These are phyloP conservation scores for Arizona elegans DNA, from an alignment of 2,113 vertebrate genomes.

Conservation along the genomic window DNA sequence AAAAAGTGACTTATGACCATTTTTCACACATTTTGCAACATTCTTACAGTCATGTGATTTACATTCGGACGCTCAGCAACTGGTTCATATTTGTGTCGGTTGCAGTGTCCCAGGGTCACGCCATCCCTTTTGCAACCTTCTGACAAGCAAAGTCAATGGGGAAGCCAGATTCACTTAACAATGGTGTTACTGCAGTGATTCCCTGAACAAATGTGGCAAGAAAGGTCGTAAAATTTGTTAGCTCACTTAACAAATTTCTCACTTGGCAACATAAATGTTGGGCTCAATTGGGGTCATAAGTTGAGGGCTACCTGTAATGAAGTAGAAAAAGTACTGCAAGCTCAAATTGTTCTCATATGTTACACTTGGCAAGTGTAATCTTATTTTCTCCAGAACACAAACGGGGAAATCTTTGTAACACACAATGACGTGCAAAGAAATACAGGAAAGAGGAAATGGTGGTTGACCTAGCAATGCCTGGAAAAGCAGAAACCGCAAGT, in stretches of 20 bases:
- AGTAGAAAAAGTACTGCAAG: not conserved
- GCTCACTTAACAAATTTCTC: not conserved
- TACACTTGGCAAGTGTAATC: not conserved
- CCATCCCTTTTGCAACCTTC: not conserved
- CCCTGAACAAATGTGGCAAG: not conserved
- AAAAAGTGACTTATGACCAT: not conserved
- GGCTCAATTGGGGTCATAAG: not conserved
- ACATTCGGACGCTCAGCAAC: too few species aligned
- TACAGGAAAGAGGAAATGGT: not conserved
- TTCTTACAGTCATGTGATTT: too few species aligned
- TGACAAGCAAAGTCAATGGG: not conserved
- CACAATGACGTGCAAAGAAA: not conserved
- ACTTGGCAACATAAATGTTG: not conserved
- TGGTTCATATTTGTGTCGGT: not conserved
- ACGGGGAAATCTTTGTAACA: not conserved
- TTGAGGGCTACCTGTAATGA: not conserved
- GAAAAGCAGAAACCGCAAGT: not conserved
- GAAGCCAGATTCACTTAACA: not conserved
- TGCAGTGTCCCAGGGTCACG: not conserved
- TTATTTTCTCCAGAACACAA: not conserved
- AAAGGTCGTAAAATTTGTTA: not conserved
- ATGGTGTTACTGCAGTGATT: not conserved
- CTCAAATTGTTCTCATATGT: not conserved
- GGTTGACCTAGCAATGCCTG: not conserved
- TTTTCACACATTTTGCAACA: too few species aligned